Evolutionary conservation across 1,140 invertebrate species (phyloP).

Genomic region (Neodiprion pinetum): DNA sequence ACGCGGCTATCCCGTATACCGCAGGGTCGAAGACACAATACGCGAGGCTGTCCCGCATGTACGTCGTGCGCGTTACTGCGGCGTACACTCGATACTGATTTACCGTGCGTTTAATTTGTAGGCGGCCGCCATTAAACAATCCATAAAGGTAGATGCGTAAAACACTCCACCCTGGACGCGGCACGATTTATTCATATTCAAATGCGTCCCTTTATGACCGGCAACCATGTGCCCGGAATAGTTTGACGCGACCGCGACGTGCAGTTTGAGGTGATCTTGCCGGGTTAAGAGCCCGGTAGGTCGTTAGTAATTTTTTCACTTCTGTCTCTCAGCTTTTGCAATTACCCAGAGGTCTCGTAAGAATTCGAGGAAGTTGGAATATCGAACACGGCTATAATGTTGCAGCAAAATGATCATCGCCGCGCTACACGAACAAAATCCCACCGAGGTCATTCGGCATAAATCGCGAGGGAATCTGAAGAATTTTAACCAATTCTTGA

Average conservation of each 20-base stretch:
- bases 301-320: constrained; percentile 20
- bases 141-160: constrained; percentile 60
- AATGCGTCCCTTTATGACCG: constrained; percentile 58
- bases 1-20: constrained; percentile 27
- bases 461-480: no score
- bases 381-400: no score
- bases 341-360: no score
- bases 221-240: constrained; percentile 32
- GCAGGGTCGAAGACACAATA: background rate
- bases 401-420: no score
- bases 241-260: constrained; percentile 9
- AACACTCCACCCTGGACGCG: constrained; percentile 44
- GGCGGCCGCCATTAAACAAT: constrained; percentile 62
- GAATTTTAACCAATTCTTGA: no score
- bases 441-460: no score
- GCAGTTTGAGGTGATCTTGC: constrained; percentile 37
- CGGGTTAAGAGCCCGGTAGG: constrained; percentile 39
- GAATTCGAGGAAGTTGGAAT: no score
- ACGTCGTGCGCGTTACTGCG: constrained; percentile 43
- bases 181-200: constrained; percentile 60
- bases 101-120: constrained; percentile 63
- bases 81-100: constrained; percentile 60
- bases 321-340: constrained; percentile 21
- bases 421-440: no score
- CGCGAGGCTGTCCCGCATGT: constrained; percentile 28